Evolutionary conservation across 2,888 invertebrate species (phyloP).

Genomic region (Syritta pipiens): DNA sequence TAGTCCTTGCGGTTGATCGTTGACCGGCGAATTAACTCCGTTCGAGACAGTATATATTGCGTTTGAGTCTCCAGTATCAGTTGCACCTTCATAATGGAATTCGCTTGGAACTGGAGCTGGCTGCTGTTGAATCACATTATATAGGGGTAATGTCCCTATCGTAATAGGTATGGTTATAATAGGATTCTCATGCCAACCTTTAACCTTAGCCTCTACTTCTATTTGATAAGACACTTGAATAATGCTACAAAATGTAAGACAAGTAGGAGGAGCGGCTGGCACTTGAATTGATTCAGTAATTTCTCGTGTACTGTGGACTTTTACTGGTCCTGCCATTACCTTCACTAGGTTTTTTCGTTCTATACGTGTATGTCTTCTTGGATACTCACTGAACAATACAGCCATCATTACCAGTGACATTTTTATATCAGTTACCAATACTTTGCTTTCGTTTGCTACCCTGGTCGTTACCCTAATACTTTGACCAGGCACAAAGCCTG

Average conservation of each 20-base stretch:
- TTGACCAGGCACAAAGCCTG: constrained; percentile 77
- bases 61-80: constrained; percentile 9
- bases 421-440: constrained; percentile 77
- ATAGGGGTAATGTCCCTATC: constrained; percentile 77
- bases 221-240: constrained; percentile 75
- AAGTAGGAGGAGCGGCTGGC: constrained; percentile 77
- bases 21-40: constrained; percentile 18
- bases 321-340: constrained; percentile 71
- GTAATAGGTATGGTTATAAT: constrained; percentile 74
- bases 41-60: constrained; percentile 18
- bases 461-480: constrained; percentile 77
- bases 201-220: constrained; percentile 73
- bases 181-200: constrained; percentile 73
- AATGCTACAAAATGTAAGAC: constrained; percentile 74
- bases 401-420: constrained; percentile 73
- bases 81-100: neutral
- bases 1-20: constrained; percentile 27
- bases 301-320: constrained; percentile 71
- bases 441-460: constrained; percentile 82
- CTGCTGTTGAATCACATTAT: constrained; percentile 70
- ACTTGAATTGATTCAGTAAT: constrained; percentile 73
- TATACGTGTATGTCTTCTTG: constrained; percentile 65
- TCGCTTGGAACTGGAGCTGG: constrained; percentile 39
- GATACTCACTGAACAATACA: constrained; percentile 71
- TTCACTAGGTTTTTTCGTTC: constrained; percentile 73